Conservation (phyloP, 2,888 invertebrate species). For the Nymphalis urticae region DNA sequence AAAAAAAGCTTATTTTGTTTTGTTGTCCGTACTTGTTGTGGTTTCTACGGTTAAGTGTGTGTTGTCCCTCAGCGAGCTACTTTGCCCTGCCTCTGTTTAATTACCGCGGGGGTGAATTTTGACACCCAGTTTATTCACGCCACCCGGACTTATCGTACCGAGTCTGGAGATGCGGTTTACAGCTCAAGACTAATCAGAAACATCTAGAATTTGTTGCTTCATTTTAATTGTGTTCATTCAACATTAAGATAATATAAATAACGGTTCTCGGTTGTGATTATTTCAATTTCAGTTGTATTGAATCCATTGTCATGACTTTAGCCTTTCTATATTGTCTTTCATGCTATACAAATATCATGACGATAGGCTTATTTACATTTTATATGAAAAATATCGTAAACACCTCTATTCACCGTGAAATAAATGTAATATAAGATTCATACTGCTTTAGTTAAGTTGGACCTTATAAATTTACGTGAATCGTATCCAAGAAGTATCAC, state of each 20-base stretch:
- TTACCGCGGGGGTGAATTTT: conserved; percentile 60
- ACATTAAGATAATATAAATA: background rate
- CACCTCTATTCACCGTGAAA: no score
- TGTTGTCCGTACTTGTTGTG: background rate
- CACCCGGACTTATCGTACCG: conserved; percentile 42
- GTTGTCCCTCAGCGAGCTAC: conserved; percentile 34
- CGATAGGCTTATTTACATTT: no score
- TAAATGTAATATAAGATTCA: no score
- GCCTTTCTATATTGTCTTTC: no score
- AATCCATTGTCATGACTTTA: no score
- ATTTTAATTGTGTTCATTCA: conserved; percentile 4
- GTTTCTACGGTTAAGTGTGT: conserved; percentile 34
- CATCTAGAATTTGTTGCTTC: conserved; percentile 20
- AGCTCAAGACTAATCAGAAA: conserved; percentile 34
- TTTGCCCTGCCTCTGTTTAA: conserved; percentile 52
- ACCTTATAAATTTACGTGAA: no score
- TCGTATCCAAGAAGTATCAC: no score
- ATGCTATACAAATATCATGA: no score
- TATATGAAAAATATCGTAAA: no score
- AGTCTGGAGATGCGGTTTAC: conserved; percentile 39
- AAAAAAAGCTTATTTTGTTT: no score
- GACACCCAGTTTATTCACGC: conserved; percentile 54
- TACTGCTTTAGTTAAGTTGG: no score
- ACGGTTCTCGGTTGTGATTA: background rate
- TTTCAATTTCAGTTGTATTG: no score